phyloP scores from a whole-genome alignment of 2,888 invertebrate genomes.

The Nomada lathburiana region DNA sequence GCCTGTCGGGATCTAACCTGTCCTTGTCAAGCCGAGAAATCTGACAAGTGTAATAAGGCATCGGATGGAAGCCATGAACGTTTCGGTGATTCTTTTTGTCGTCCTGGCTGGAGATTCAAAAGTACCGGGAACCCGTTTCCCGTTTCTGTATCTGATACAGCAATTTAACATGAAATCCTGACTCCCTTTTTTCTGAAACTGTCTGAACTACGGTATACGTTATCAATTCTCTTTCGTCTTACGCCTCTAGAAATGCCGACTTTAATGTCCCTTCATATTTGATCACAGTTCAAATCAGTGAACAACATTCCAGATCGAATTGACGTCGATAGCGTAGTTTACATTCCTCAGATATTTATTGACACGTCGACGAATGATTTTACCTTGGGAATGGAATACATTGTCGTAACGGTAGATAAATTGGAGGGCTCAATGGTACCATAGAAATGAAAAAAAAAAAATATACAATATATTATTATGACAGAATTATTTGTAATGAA shows the following conservation, averaged over 20 bases:
- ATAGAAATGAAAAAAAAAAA: no score
- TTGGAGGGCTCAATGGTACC: no score
- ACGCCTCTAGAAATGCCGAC: background rate
- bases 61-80: slow-evolving; percentile 17
- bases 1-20: slow-evolving; percentile 16
- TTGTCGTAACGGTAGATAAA: no score
- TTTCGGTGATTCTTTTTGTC: slow-evolving; percentile 22
- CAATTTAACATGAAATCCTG: slow-evolving; percentile 2
- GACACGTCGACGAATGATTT: no score
- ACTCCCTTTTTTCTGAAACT: background rate
- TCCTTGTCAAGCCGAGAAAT: slow-evolving; percentile 8
- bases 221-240: slow-evolving; percentile 1
- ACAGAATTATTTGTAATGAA: no score
- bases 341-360: no score
- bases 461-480: no score
- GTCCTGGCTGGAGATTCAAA: background rate
- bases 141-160: background rate
- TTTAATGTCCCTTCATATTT: background rate
- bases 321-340: background rate
- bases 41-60: slow-evolving; percentile 21
- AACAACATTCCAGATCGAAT: background rate
- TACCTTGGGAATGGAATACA: no score
- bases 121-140: slow-evolving; percentile 7
- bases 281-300: background rate
- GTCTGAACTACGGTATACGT: background rate